These are phyloP conservation scores for Tetranychus cinnabarinus DNA, from an alignment of 1,140 invertebrate species.

Conservation along the genomic window DNA sequence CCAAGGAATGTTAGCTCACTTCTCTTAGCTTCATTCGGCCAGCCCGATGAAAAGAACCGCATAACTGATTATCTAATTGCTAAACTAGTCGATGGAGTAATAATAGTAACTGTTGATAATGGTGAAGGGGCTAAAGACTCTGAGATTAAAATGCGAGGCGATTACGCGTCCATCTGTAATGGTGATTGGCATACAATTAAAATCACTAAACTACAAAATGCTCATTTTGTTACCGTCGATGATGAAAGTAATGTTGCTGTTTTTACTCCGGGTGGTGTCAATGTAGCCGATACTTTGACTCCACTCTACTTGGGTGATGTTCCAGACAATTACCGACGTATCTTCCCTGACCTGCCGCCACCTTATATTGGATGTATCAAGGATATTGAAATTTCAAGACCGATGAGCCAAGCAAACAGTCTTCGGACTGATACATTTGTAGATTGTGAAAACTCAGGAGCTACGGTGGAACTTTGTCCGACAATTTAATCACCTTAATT, in stretches of 20 bases:
- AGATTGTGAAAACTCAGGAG: too few species aligned
- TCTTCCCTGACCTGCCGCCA: not conserved
- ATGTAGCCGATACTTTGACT: constrained; percentile 49
- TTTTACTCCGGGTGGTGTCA: constrained; percentile 30
- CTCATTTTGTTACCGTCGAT: constrained; percentile 54
- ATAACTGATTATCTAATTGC: constrained; percentile 52
- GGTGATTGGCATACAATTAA: constrained; percentile 75
- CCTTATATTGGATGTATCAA: not conserved
- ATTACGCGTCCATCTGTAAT: constrained; percentile 51
- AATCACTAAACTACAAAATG: constrained; percentile 56
- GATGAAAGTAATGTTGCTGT: constrained; percentile 36
- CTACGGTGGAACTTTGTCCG: too few species aligned
- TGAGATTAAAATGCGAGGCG: constrained; percentile 38
- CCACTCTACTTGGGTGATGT: constrained; percentile 74
- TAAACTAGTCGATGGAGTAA: constrained; percentile 55
- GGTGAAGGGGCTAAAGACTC: constrained; percentile 51
- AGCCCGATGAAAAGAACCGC: constrained; percentile 7
- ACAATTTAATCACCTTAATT: too few species aligned
- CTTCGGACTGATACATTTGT: too few species aligned
- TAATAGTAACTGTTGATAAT: constrained; percentile 60
- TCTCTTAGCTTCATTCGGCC: constrained; percentile 42
- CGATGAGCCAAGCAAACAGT: too few species aligned
- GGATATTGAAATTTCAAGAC: constrained; percentile 30
- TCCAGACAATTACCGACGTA: constrained; percentile 23
- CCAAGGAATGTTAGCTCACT: constrained; percentile 56